Base-by-base conservation (phyloP, 2,113 vertebrate species). In the Semnornis frantzii region DNA sequence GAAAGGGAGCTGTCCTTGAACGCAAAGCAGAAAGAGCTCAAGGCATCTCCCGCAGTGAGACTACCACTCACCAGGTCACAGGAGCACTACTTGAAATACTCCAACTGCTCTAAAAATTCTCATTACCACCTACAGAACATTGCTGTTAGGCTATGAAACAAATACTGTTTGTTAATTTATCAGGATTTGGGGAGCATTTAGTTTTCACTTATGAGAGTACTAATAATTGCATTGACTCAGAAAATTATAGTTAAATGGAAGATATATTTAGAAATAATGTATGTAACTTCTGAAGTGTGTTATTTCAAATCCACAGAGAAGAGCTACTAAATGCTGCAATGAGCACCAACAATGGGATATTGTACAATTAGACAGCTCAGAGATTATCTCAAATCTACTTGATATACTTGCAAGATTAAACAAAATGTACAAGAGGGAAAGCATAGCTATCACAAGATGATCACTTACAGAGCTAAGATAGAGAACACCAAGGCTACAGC, bases 241-340 rank as follows among this genome's bases (percentile, higher is more conserved):
- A 95, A 92, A 86, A 91, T 72, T 75, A 24, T 33, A 78, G 62
- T 44, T 91, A 91, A 91, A 81, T 1, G 37, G 64, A 92, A 93
- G 50, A 93, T 75, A 69, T 65, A 93, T 94, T 95, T 86, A 78
- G 77, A 88, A 96, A 88, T 86, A 94, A 86, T 75, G 12, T 44
- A 63, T 50, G 20, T 46, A 69, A 83, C 75, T 92, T 92, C 65
- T 91, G 50, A 50, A 52, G 75, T 87, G 31, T 75, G 62, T 34
- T 34, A 75, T 91, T 97, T 90, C 65, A 91, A 94, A 83, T 62
- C 94, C 62, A 33, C 8, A 48, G 79, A 89, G 75, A 63, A 89
- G 83, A 89, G 59, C 21, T 92, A 68, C 34, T 63, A 91, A 91
- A 94, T 75, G 85, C 94, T n/a, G 30, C 39, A 62, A 54, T 65